Evolutionary conservation across 2,888 invertebrate genomes (phyloP).

Genomic region (Agrilus biguttatus): DNA sequence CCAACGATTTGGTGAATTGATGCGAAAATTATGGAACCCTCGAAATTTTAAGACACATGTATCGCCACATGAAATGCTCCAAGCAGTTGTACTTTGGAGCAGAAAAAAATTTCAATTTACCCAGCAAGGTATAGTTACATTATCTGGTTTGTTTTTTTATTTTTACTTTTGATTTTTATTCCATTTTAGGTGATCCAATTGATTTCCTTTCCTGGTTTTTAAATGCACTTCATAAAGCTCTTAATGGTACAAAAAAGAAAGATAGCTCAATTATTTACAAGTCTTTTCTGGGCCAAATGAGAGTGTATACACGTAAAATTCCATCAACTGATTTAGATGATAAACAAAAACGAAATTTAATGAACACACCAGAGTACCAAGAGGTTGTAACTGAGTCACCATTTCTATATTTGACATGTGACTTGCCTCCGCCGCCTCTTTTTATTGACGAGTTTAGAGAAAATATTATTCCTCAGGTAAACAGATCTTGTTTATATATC

Average conservation of each 20-base stretch:
- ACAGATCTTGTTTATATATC: not conserved
- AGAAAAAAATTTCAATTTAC: conserved; percentile 97
- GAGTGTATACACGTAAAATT: conserved; percentile 80
- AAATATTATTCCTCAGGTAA: conserved; percentile 96
- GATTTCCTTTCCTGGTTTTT: conserved; percentile 98
- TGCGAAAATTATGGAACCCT: conserved; percentile 98
- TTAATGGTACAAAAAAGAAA: conserved; percentile 81
- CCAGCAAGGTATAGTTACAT: conserved; percentile 60
- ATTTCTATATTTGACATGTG: conserved; percentile 93
- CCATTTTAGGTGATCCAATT: conserved; percentile 74
- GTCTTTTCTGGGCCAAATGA: conserved; percentile 86
- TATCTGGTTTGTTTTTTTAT: not conserved
- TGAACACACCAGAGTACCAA: conserved; percentile 73
- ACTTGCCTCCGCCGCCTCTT: conserved; percentile 91
- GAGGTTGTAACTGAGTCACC: conserved; percentile 81
- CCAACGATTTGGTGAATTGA: conserved; percentile 84
- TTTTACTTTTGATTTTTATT: not conserved
- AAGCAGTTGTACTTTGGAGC: conserved; percentile 94
- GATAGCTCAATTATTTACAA: conserved; percentile 88
- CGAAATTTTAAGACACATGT: conserved; percentile 98
- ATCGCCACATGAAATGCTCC: conserved; percentile 99
- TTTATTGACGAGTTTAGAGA: conserved; percentile 96
- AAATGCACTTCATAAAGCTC: conserved; percentile 85
- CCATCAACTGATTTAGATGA: conserved; percentile 87
- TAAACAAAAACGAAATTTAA: conserved; percentile 64